phyloP scores from a whole-genome alignment of 2,797 vertebrate species.

The Rhinoraja longicauda region DNA sequence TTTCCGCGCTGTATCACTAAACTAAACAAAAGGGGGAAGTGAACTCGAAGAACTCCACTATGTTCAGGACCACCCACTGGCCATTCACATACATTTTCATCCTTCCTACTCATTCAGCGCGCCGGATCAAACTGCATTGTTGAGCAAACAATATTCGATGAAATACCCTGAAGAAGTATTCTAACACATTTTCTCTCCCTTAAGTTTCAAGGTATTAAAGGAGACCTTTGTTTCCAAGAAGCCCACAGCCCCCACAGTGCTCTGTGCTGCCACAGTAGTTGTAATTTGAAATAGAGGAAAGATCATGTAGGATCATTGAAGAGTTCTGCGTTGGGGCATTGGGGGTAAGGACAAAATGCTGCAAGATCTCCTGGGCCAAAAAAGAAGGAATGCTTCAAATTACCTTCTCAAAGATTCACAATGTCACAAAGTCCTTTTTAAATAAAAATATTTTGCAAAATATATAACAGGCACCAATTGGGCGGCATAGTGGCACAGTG shows the following conservation, averaged over 20 bases:
- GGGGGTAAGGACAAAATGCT: neutral
- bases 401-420: neutral
- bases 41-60: neutral
- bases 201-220: neutral
- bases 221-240: neutral
- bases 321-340: too few species aligned
- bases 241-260: neutral
- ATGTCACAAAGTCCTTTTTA: neutral
- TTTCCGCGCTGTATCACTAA: too few species aligned
- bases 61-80: neutral
- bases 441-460: too few species aligned
- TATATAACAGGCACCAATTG: neutral
- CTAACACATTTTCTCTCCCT: neutral
- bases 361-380: neutral
- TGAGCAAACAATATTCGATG: neutral
- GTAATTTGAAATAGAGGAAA: neutral
- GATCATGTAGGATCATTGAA: neutral
- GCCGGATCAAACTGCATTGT: neutral
- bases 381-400: neutral
- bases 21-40: neutral
- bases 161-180: neutral
- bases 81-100: neutral
- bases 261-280: neutral
- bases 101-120: neutral
- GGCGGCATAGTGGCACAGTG: too few species aligned